These are phyloP conservation scores for Propithecus coquereli DNA, from an alignment of 2,113 vertebrate genomes.

Conservation along the genomic window DNA sequence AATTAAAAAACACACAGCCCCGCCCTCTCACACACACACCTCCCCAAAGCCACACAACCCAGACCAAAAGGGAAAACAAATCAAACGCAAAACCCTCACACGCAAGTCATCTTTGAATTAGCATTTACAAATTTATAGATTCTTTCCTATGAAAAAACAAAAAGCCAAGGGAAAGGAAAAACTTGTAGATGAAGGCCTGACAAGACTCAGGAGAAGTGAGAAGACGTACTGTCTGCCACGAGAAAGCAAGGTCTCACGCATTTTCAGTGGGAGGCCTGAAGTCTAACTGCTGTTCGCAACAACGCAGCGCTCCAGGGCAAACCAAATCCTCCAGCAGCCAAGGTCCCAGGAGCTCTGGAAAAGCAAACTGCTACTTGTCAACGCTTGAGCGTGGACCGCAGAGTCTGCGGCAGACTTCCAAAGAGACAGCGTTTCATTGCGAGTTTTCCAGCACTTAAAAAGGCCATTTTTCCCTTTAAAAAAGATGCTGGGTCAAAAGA, in stretches of 20 bases:
- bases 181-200: constrained; percentile 68
- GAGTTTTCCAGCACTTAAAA: constrained; percentile 78
- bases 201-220: constrained; percentile 63
- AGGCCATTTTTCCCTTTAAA: constrained; percentile 78
- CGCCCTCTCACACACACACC: background rate
- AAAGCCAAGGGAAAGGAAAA: constrained; percentile 54
- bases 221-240: constrained; percentile 70
- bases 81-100: constrained; percentile 70
- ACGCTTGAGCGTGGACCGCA: constrained; percentile 75
- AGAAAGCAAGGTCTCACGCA: constrained; percentile 57
- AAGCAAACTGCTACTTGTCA: constrained; percentile 58
- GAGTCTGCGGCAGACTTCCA: constrained; percentile 79
- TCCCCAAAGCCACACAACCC: constrained; percentile 29
- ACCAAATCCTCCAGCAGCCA: constrained; percentile 69
- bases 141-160: constrained; percentile 74
- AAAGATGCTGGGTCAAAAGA: constrained; percentile 73
- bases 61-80: constrained; percentile 37
- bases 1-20: constrained; percentile 51
- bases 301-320: constrained; percentile 66
- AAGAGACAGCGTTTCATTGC: constrained; percentile 75
- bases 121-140: constrained; percentile 84
- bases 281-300: constrained; percentile 59
- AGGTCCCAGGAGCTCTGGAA: constrained; percentile 57
- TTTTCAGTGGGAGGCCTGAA: constrained; percentile 71
- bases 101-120: constrained; percentile 73